A percentile compares a stretch with the other conserved stretches of the same genome.
These are phyloP conservation scores for Drepanosiphum platanoidis DNA, from an alignment of 2,888 invertebrate genomes.

Conservation along the genomic window DNA sequence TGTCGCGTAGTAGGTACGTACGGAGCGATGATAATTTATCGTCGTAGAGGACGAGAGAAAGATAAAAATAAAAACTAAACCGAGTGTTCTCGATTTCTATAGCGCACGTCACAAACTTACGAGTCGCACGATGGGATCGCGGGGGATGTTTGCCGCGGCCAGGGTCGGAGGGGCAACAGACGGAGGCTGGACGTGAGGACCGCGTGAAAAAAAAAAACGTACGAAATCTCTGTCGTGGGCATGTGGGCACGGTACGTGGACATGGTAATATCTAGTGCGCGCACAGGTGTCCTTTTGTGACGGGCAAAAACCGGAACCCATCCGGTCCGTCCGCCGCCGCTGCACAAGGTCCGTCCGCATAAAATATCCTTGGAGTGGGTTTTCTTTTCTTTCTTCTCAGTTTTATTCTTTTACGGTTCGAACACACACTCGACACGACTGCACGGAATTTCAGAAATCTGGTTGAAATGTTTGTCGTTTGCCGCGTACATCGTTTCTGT, in stretches of 20 bases:
- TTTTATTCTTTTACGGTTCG: too few species aligned
- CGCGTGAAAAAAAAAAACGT: slow-evolving; percentile 47
- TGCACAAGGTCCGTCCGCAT: neutral
- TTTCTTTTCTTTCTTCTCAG: neutral
- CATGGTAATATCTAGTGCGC: neutral
- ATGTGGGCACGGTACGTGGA: too few species aligned
- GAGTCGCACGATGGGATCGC: neutral
- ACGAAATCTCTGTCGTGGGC: slow-evolving; percentile 4
- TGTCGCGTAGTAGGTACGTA: neutral
- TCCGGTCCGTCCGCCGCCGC: slow-evolving; percentile 24
- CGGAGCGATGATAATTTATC: neutral
- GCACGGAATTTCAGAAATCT: neutral
- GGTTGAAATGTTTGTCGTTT: neutral
- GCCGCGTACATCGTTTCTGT: neutral
- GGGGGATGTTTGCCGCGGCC: neutral
- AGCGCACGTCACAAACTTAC: neutral
- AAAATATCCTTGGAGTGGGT: neutral
- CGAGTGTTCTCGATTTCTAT: slow-evolving; percentile 1
- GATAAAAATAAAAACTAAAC: too few species aligned
- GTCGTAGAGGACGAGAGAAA: too few species aligned
- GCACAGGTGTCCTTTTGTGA: slow-evolving; percentile 46
- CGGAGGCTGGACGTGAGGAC: slow-evolving; percentile 9
- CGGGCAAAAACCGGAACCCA: slow-evolving; percentile 19
- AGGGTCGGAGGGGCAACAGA: too few species aligned
- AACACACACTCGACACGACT: neutral